Evolutionary conservation across 2,797 vertebrate genomes (phyloP).

Genomic region (Platalea minor): DNA sequence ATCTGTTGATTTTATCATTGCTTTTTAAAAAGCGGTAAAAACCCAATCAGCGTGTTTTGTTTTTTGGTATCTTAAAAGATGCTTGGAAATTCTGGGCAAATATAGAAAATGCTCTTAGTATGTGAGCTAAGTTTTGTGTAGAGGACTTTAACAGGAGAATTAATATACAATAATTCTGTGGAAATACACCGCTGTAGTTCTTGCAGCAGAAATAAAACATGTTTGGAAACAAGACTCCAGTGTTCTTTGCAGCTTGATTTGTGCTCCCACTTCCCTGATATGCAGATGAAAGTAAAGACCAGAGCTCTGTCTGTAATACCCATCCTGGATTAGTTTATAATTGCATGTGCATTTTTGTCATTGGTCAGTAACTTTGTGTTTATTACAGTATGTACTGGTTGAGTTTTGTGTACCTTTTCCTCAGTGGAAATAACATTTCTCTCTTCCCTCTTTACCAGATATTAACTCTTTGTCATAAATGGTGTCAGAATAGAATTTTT

Average conservation of each 20-base stretch:
- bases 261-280: neutral
- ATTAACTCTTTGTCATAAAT: neutral
- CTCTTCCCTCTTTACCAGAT: neutral
- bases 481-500: neutral
- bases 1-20: neutral
- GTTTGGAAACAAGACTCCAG: neutral
- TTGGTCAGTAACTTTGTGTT: neutral
- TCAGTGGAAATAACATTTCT: neutral
- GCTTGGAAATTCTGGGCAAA: neutral
- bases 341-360: neutral
- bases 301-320: neutral
- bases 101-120: neutral
- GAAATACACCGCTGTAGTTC: neutral
- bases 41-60: accelerated
- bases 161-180: neutral
- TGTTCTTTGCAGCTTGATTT: neutral
- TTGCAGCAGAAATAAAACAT: neutral
- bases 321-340: neutral
- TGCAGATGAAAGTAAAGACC: neutral
- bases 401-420: neutral
- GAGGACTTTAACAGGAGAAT: neutral
- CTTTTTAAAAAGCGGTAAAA: neutral
- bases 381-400: neutral
- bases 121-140: neutral
- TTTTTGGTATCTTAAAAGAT: neutral